Percentiles rank a stretch among this genome's conserved stretches.
Evolutionary conservation across 2,888 invertebrate species (phyloP).

Genomic region (Mythimna ferrago): DNA sequence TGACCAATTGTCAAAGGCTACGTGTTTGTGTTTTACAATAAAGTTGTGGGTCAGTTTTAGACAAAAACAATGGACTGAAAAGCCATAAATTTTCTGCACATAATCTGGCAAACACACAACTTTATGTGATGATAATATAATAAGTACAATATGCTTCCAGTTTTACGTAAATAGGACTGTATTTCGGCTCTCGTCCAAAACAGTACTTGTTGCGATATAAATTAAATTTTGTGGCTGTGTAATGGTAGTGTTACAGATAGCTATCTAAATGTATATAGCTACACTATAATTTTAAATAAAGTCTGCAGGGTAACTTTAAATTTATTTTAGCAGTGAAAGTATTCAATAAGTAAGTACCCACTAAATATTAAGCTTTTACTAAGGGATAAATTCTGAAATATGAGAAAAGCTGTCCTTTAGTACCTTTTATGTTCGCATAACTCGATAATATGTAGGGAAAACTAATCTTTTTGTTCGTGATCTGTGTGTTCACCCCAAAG

Average conservation of each 20-base stretch:
- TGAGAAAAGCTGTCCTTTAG: not conserved
- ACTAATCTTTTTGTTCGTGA: not conserved
- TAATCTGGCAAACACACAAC: conserved; percentile 47
- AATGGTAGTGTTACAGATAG: conserved; percentile 18
- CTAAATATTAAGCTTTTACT: not conserved
- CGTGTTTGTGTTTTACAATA: conserved; percentile 5
- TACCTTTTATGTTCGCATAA: not conserved
- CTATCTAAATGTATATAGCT: not conserved
- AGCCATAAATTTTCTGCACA: conserved; percentile 18
- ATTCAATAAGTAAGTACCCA: not conserved
- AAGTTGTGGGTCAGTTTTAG: conserved; percentile 6
- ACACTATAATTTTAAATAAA: not conserved
- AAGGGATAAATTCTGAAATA: not conserved
- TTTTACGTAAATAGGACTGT: conserved; percentile 48
- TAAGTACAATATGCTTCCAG: conserved; percentile 44
- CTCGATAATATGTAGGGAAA: not conserved
- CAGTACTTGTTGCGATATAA: conserved; percentile 44
- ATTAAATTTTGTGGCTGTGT: conserved; percentile 22
- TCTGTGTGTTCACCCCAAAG: not conserved
- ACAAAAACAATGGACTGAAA: conserved; percentile 25
- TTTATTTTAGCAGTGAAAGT: no score
- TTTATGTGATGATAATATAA: conserved; percentile 35
- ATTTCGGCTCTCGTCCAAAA: conserved; percentile 62
- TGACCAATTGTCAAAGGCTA: not conserved
- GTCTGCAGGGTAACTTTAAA: no score